Conservation (phyloP, 2,113 vertebrate species). For the Eulemur rufifrons region DNA sequence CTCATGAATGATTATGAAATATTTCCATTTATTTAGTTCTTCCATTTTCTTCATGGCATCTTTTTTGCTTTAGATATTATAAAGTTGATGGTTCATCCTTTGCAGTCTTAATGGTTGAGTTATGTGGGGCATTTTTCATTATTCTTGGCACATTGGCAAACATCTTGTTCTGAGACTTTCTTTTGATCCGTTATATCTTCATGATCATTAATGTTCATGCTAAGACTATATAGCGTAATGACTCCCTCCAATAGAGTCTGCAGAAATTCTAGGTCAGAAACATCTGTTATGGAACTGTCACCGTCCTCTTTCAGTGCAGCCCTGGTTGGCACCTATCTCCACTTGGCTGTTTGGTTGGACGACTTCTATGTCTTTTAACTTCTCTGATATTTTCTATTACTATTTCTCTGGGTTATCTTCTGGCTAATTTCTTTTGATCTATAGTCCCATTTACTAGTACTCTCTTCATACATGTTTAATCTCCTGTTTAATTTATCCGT, state of each 20-base stretch:
- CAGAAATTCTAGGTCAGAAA: constrained; percentile 93
- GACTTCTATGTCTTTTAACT: constrained; percentile 65
- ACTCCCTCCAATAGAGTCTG: constrained; percentile 91
- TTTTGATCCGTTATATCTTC: constrained; percentile 90
- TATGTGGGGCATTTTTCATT: constrained; percentile 94
- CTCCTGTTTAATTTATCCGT: not conserved
- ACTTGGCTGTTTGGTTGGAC: constrained; percentile 95
- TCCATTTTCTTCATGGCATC: not conserved
- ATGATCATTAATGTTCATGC: constrained; percentile 91
- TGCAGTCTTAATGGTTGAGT: constrained; percentile 92
- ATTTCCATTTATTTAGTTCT: not conserved
- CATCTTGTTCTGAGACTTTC: constrained; percentile 92
- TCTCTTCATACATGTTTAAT: not conserved
- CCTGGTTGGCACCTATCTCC: constrained; percentile 94
- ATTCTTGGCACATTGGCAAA: constrained; percentile 95
- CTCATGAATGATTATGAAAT: not conserved
- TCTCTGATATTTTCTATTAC: not conserved
- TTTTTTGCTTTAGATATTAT: not conserved
- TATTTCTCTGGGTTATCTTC: not conserved
- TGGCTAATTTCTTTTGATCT: not conserved
- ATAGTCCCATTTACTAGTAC: not conserved
- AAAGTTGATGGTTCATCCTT: not conserved
- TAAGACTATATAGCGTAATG: constrained; percentile 94
- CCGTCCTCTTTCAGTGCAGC: constrained; percentile 94
- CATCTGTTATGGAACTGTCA: constrained; percentile 92